phyloP scores from a whole-genome alignment of 2,797 vertebrate genomes.

The Brachyrhaphis roseni region DNA sequence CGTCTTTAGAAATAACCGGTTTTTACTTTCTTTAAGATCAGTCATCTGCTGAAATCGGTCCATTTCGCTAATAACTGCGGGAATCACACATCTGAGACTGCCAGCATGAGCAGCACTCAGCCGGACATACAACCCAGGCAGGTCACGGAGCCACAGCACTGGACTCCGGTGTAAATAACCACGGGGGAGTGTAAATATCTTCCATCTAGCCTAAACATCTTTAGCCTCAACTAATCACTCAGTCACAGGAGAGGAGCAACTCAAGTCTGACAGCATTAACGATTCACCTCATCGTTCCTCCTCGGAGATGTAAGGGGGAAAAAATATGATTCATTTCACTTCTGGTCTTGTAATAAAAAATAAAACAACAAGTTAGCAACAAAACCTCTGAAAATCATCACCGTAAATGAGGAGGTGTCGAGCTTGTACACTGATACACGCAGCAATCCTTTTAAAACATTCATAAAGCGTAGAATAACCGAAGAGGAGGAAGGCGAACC shows the following conservation, averaged over 20 bases:
- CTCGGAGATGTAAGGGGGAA: background rate
- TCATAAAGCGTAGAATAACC: conserved; percentile 33
- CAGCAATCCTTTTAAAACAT: conserved; percentile 75
- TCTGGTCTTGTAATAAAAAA: conserved; percentile 5
- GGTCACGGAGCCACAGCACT: conserved; percentile 14
- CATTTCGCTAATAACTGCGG: conserved; percentile 12
- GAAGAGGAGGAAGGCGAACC: conserved; percentile 40
- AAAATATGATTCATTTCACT: conserved; percentile 15
- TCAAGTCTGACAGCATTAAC: conserved; percentile 1
- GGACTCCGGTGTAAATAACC: conserved; percentile 60
- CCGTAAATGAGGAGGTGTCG: conserved; percentile 41
- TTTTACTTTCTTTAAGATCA: conserved; percentile 26
- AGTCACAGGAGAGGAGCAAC: conserved; percentile 14
- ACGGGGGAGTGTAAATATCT: conserved; percentile 31
- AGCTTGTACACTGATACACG: conserved; percentile 45
- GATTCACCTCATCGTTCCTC: conserved; percentile 3
- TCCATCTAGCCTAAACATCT: conserved; percentile 23
- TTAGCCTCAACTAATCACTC: conserved; percentile 17
- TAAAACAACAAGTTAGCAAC: conserved; percentile 6
- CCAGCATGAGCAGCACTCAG: conserved; percentile 35
- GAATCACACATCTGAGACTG: conserved; percentile 45
- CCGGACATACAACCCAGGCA: background rate
- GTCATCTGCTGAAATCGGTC: conserved; percentile 46
- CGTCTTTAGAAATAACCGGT: conserved; percentile 32
- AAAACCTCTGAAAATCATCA: conserved; percentile 31